Evolutionary conservation across 2,888 invertebrate species (phyloP).

Genomic region (Eledone cirrhosa): DNA sequence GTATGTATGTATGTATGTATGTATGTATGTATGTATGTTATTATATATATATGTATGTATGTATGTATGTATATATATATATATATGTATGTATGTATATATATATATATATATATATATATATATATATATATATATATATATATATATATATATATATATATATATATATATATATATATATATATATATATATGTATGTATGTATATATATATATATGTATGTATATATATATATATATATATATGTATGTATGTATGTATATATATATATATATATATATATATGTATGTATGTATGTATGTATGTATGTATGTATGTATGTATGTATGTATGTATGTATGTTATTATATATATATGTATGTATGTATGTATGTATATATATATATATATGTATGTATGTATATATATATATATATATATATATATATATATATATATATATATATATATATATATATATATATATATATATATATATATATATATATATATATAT

Average conservation of each 20-base stretch:
- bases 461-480: too few species aligned
- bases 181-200: not conserved
- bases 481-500: too few species aligned
- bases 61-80: not conserved
- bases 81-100: not conserved
- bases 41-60: not conserved
- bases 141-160: not conserved
- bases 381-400: too few species aligned
- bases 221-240: not conserved
- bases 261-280: slow-evolving; percentile 2
- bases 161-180: not conserved
- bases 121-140: not conserved
- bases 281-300: not conserved
- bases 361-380: too few species aligned
- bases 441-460: too few species aligned
- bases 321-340: too few species aligned
- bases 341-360: too few species aligned
- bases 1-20: not conserved
- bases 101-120: slow-evolving; percentile 2
- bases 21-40: not conserved
- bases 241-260: not conserved
- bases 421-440: too few species aligned
- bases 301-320: too few species aligned
- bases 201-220: not conserved
- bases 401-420: too few species aligned